Conservation (phyloP, 1,140 invertebrate genomes). For the Eueides isabella region DNA sequence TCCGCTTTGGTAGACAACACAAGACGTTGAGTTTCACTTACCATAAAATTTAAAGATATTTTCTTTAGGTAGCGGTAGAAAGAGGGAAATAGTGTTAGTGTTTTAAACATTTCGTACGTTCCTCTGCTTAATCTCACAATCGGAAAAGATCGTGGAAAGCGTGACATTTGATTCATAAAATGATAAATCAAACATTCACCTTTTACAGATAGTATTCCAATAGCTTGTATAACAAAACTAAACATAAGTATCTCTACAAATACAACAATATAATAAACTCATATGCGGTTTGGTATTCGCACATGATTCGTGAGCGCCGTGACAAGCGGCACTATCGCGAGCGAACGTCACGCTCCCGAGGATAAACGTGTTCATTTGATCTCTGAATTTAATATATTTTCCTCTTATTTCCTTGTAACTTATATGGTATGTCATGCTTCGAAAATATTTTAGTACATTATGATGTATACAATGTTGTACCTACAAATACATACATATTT, state of each 20-base stretch:
- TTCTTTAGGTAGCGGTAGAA: too few species aligned
- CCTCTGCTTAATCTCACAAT: too few species aligned
- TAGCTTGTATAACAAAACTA: neutral
- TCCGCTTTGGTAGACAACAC: too few species aligned
- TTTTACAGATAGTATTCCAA: neutral
- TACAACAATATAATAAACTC: slow-evolving; percentile 20
- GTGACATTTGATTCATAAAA: neutral
- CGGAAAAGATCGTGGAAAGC: neutral
- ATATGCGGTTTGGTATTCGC: slow-evolving; percentile 19
- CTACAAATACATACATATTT: neutral
- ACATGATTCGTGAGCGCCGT: slow-evolving; percentile 24
- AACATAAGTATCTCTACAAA: neutral
- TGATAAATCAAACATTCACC: neutral
- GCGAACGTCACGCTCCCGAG: slow-evolving; percentile 29
- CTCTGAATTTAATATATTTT: slow-evolving; percentile 32
- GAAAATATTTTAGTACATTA: slow-evolving; percentile 12
- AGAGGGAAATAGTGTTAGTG: too few species aligned
- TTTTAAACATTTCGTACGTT: too few species aligned
- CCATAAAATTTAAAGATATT: too few species aligned
- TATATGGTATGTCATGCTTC: neutral
- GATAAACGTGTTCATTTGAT: slow-evolving; percentile 37
- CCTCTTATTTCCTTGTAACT: slow-evolving; percentile 17
- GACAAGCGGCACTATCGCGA: slow-evolving; percentile 28
- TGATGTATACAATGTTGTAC: neutral
- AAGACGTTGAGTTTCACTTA: too few species aligned